Base-by-base conservation (phyloP, 2,113 vertebrate species). In the Nannobrachium achirus region DNA sequence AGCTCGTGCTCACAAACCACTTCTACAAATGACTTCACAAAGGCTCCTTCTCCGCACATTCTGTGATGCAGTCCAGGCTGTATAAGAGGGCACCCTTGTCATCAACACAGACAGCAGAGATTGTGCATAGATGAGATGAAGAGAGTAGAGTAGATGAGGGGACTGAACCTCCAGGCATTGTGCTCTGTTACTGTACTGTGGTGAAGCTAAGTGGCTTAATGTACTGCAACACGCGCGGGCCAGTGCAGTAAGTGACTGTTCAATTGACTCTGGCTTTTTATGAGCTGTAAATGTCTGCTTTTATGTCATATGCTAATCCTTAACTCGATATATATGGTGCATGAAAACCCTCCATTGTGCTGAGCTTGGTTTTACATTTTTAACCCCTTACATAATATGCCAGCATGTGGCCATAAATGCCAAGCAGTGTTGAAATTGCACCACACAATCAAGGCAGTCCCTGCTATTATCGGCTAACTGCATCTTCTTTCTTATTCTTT, bases 1-100 rank as follows among this genome's bases (percentile, higher is more conserved):
- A 56, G 69, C 63, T 33, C 10, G 8, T 61, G 14, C 16, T 61
- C 58, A 49, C 62, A 64, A 25, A 58, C 16, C 25, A 33, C 25
- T 33, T 33, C 25, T 33, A 33, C 25, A 33, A 33, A 33, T 33
- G 25, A 33, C 25, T 33, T 33, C 25, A 33, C 25, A 33, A 33
- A 4, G 19, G 1, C 44, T 33, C 2, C 62, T 66, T 50, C 9
- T 48, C 25, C 44, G 14, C 25, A 4, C n/a, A 41, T 16, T 38
- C 1, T 5, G 33, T 41, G 38, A 38, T 38, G 14, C 53, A 39
- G 10, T 61, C 48, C 9, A 49, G 50, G n/a, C 46, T 33, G 39
- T 55, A 25, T 66, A 55, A 14, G 49, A 72, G 38, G 33, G n/a
- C 52, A 55, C 3, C 14, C 11, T 4, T 57, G 61, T 63, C 16